These are phyloP conservation scores for Mythimna ferrago DNA, from an alignment of 2,888 invertebrate species.

Conservation along the genomic window DNA sequence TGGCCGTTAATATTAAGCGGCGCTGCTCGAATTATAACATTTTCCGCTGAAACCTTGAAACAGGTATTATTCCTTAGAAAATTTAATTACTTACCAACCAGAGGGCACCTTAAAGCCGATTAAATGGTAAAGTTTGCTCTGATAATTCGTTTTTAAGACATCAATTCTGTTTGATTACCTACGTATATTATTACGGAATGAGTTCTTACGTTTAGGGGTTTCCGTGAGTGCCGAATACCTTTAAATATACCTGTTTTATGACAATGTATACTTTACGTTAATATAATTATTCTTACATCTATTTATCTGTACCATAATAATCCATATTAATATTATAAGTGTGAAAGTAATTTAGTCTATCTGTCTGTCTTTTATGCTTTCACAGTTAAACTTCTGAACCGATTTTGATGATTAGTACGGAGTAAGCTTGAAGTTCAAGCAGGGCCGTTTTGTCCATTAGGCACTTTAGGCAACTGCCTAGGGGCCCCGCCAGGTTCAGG, in stretches of 20 bases:
- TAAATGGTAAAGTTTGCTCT: slow-evolving; percentile 50
- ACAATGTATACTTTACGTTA: not conserved
- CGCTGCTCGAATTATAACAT: slow-evolving; percentile 58
- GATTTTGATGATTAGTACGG: no score
- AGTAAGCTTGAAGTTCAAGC: no score
- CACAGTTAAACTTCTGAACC: no score
- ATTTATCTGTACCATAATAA: no score
- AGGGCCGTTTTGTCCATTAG: no score
- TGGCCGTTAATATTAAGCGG: slow-evolving; percentile 55
- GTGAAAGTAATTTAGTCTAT: no score
- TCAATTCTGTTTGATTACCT: slow-evolving; percentile 41
- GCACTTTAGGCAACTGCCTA: no score
- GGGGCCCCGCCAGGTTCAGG: no score
- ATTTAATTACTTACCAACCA: slow-evolving; percentile 69
- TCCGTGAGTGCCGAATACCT: not conserved
- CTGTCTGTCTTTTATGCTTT: no score
- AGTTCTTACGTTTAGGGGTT: slow-evolving; percentile 10
- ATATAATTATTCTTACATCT: no score
- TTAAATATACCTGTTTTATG: not conserved
- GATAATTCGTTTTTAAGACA: slow-evolving; percentile 58
- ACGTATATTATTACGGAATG: slow-evolving; percentile 26
- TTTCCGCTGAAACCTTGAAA: slow-evolving; percentile 50
- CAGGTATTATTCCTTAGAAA: slow-evolving; percentile 61
- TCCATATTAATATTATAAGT: no score
- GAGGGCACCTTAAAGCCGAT: slow-evolving; percentile 54